Evolutionary conservation across 2,888 invertebrate species (phyloP), one percentile per base, ranked within the genome.

Genomic region (Anagyrus pseudococci): DNA sequence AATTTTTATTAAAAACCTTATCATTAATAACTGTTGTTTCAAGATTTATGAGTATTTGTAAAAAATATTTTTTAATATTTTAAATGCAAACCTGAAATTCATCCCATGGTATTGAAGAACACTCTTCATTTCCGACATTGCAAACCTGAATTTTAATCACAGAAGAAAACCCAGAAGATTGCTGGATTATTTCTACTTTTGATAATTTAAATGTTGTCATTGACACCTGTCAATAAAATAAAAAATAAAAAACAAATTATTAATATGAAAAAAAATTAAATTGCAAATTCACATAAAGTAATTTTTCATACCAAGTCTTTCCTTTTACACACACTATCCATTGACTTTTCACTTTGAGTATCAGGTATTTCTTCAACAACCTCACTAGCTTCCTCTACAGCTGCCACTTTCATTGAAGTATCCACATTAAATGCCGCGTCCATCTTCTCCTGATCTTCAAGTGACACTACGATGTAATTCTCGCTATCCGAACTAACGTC

Each of bases 401-500:
- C 64, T 0, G 77, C 70, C 48, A 77, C 74, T 23, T 75, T 73
- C 29, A 75, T 75, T 0, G 72, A 69, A 68, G 75, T 78, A 44
- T 79, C 76, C 7, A 77, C 70, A 3, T 75, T 71, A 52, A 81
- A 81, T 22, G 74, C 88, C 1, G 87, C 85, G 64, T 89, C 89
- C 67, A 84, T 83, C 58, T 86, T 84, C 61, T 84, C 85, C 52
- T 79, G 79, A 64, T 84, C 85, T 40, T 87, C 88, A 69, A 90
- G 83, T n/a, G 85, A 87, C 0, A 92, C 86, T 48, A 90, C 86
- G n/a, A 93, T 88, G 77, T 89, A 94, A 71, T 92, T 90, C 73
- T 93, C 93, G 68, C 93, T 94, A 82, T 96, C 96, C 0, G 93
- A 93, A 70, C 92, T 93, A 37, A 89, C 89, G 66, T 94, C 94